A percentile compares a stretch with the other conserved stretches of the same genome.
Evolutionary conservation across 2,113 vertebrate species (phyloP).

Genomic region (Zeus faber): DNA sequence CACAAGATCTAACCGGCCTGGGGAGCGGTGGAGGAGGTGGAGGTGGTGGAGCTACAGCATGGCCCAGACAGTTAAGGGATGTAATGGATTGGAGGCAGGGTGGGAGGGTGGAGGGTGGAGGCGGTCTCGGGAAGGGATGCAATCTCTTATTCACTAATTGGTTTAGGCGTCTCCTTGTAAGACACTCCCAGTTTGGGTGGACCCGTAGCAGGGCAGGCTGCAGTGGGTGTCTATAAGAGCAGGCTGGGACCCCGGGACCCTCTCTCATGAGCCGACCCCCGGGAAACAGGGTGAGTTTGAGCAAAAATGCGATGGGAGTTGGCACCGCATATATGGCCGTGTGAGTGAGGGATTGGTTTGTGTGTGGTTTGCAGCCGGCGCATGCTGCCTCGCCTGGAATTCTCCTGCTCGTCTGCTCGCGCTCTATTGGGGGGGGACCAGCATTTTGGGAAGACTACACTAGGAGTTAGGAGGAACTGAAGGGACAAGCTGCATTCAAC

Average conservation of each 20-base stretch:
- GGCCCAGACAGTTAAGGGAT: conserved; percentile 40
- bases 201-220: conserved; percentile 44
- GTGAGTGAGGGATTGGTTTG: conserved; percentile 1
- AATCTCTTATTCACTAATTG: conserved; percentile 75
- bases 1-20: conserved; percentile 69
- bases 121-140: conserved; percentile 46
- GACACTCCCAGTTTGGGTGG: conserved; percentile 89
- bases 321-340: not conserved
- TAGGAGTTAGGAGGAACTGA: not conserved
- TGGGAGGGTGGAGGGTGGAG: conserved; percentile 27
- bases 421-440: conserved; percentile 1
- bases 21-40: conserved; percentile 55
- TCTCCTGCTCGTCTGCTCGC: conserved; percentile 22
- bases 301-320: conserved; percentile 19
- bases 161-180: conserved; percentile 74
- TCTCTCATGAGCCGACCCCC: conserved; percentile 77
- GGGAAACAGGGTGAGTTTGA: conserved; percentile 82
- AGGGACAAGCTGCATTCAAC: not conserved
- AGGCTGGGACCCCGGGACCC: conserved; percentile 42
- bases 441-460: conserved; percentile 20
- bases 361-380: conserved; percentile 22
- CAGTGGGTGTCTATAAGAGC: conserved; percentile 74
- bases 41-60: conserved; percentile 44
- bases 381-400: conserved; percentile 61
- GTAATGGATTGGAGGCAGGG: too few relatives aligned